Conservation (phyloP, 2,888 invertebrate species). For the Nomada fabriciana region DNA sequence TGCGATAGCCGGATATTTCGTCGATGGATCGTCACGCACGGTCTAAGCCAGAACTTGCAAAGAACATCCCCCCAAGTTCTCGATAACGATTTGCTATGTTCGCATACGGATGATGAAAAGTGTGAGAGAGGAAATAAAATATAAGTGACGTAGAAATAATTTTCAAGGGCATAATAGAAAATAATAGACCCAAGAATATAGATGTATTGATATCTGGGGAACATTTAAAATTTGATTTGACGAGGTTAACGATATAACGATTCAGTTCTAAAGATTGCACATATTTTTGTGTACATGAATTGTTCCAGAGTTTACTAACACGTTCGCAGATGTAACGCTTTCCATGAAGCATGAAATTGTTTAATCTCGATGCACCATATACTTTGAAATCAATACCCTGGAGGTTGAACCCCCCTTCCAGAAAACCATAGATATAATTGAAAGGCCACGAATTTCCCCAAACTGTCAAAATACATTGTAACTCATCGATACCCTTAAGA, state of each 20-base stretch:
- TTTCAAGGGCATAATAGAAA: no score
- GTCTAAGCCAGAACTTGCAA: background rate
- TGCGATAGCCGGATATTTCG: background rate
- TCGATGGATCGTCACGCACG: constrained; percentile 1
- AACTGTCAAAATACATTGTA: constrained; percentile 23
- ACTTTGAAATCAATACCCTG: background rate
- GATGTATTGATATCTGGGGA: background rate
- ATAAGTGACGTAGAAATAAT: background rate
- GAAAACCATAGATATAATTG: constrained; percentile 10
- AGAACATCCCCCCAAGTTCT: background rate
- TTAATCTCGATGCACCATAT: background rate
- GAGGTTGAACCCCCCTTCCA: background rate
- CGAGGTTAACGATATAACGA: no score
- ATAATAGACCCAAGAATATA: background rate
- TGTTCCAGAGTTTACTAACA: background rate
- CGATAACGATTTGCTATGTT: background rate
- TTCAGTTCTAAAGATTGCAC: no score
- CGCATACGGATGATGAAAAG: background rate
- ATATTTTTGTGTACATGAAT: background rate
- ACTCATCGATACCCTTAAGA: constrained; percentile 1
- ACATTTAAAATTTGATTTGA: background rate
- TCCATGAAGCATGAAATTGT: background rate
- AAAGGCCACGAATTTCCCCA: background rate
- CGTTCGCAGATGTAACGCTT: background rate
- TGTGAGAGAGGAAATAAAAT: background rate